A percentile compares a stretch with the other conserved stretches of the same genome.
Evolutionary conservation across 2,797 vertebrate species (phyloP).

Genomic region (Liasis olivaceus): DNA sequence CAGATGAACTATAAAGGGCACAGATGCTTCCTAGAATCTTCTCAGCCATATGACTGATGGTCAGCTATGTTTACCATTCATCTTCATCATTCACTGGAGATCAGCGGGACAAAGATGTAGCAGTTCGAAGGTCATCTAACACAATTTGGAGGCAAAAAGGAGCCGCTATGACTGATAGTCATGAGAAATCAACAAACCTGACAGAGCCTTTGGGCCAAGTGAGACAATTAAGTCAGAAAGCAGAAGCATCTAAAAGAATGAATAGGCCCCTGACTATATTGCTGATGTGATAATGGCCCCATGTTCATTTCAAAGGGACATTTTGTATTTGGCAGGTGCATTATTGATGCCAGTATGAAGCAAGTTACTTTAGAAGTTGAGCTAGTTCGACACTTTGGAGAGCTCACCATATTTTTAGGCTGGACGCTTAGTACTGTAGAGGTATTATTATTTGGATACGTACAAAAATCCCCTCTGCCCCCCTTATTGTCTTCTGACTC

Average conservation of each 20-base stretch:
- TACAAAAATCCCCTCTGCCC: not conserved
- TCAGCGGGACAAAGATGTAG: slow-evolving; percentile 59
- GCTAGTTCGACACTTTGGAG: slow-evolving; percentile 20
- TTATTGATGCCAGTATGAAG: slow-evolving; percentile 31
- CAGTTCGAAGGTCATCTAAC: slow-evolving; percentile 61
- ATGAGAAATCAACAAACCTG: slow-evolving; percentile 54
- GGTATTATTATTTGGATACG: not conserved
- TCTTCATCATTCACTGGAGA: slow-evolving; percentile 62
- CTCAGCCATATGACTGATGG: slow-evolving; percentile 58
- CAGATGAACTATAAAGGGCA: slow-evolving; percentile 59
- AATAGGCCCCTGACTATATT: slow-evolving; percentile 31
- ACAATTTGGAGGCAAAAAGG: slow-evolving; percentile 14
- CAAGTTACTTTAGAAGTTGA: slow-evolving; percentile 20
- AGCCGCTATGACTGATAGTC: slow-evolving; percentile 48
- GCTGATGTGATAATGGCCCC: slow-evolving; percentile 32
- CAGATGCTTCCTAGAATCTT: slow-evolving; percentile 54
- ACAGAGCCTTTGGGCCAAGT: slow-evolving; percentile 56
- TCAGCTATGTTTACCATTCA: slow-evolving; percentile 54
- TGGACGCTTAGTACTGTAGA: not conserved
- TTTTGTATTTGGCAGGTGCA: slow-evolving; percentile 38
- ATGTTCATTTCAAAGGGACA: slow-evolving; percentile 21
- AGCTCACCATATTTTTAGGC: not conserved
- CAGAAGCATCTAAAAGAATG: slow-evolving; percentile 29
- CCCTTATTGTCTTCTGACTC: not conserved
- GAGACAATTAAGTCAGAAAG: slow-evolving; percentile 57